Evolutionary conservation across 2,888 invertebrate species (phyloP), one percentile per base, ranked within the genome.

Genomic region (Tanypteryx hageni): DNA sequence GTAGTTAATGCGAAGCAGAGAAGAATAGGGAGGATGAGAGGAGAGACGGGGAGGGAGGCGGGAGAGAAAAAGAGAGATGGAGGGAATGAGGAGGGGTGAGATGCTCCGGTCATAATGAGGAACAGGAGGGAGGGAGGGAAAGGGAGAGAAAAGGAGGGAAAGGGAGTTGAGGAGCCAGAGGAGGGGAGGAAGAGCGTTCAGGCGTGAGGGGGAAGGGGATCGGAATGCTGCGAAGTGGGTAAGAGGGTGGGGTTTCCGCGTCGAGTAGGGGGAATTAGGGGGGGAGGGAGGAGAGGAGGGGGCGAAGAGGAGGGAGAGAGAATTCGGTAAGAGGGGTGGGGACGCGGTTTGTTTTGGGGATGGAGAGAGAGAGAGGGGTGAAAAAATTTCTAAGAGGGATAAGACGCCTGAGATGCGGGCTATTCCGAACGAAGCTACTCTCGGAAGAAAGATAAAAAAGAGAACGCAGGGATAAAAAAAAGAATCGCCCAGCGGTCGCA

Each of bases 21-120:
- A 68, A 64, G 64, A n/a, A 68, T 18, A n/a, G 64, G 68, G 68
- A 18, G 18, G 68, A 76, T 76, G 76, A 76, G 22, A 76, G 76
- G 4, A n/a, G 3, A 22, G n/a, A 68, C 22, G 22, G 27, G 10
- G 27, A 22, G 22, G 13, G 18, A 5, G 22, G 76, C 22, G 27
- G n/a, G 22, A n/a, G n/a, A n/a, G n/a, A n/a, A n/a, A 64, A 18
- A 64, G 64, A 64, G 61, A 64, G n/a, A 64, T 7, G 64, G 68
- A 18, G 68, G 1, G n/a, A 18, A 0, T 0, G 68, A 22, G 68
- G n/a, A n/a, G n/a, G 64, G 64, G 16, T 16, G n/a, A 64, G 64
- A 68, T 22, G 44, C 44, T n/a, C 13, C n/a, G 27, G 22, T 76
- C 76, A 76, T 76, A 76, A 76, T 76, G 76, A 76, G 76, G 27